Percentiles rank a stretch among this genome's conserved stretches.
Evolutionary conservation across 1,140 invertebrate genomes (phyloP).

Genomic region (Anadara kagoshimensis): DNA sequence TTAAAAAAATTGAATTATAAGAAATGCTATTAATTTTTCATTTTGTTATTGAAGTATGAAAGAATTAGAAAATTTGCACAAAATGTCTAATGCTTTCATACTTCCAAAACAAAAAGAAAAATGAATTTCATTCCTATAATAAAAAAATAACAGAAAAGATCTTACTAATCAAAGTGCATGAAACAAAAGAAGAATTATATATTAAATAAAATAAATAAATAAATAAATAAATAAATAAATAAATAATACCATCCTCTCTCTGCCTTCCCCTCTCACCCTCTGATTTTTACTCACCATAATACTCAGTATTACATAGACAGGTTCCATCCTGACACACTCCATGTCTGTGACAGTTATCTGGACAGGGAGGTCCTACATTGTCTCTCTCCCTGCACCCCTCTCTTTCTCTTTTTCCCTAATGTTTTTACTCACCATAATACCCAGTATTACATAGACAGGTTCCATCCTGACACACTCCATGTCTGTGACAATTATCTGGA

Average conservation of each 20-base stretch:
- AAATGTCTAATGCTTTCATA: too few species aligned
- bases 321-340: constrained; percentile 62
- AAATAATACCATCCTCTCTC: too few species aligned
- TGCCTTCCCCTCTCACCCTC: neutral
- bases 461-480: constrained; percentile 64
- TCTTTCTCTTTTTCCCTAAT: neutral
- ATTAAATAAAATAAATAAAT: constrained; percentile 18
- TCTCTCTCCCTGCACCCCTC: neutral
- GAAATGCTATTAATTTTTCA: too few species aligned
- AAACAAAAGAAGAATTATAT: too few species aligned
- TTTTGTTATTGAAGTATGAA: too few species aligned
- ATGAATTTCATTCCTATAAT: too few species aligned
- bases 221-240: too few species aligned
- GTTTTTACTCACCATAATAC: constrained; percentile 49
- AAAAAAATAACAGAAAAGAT: too few species aligned
- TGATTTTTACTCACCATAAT: constrained; percentile 43
- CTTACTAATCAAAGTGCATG: too few species aligned
- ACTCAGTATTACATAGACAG: constrained; percentile 59
- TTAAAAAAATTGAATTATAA: too few species aligned
- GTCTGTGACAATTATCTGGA: constrained; percentile 71
- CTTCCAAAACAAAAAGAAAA: too few species aligned
- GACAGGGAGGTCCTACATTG: constrained; percentile 74
- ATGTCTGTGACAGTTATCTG: constrained; percentile 72
- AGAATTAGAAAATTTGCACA: too few species aligned
- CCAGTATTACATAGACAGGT: constrained; percentile 57